phyloP scores from a whole-genome alignment of 1,140 invertebrate species.

The Microplitis mediator region DNA sequence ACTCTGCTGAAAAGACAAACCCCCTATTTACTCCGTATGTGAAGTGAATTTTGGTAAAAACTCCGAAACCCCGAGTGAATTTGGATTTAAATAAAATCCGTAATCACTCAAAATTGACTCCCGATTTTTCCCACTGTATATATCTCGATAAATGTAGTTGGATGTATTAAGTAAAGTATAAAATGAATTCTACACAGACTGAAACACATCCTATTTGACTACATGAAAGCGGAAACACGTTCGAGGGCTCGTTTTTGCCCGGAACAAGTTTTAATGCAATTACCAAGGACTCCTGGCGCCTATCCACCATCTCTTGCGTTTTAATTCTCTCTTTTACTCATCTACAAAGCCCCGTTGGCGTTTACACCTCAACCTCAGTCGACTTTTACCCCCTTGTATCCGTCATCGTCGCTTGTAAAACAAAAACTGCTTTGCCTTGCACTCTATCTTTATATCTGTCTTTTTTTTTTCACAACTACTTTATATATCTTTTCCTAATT shows the following conservation, averaged over 20 bases:
- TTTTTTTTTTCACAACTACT: not conserved
- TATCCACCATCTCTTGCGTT: slow-evolving; percentile 9
- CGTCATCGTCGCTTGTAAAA: not conserved
- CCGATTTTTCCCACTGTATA: no score
- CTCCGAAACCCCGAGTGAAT: no score
- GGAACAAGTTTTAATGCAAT: slow-evolving; percentile 54
- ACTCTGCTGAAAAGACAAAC: no score
- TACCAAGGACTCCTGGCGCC: slow-evolving; percentile 50
- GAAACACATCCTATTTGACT: not conserved
- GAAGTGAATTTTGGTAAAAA: no score
- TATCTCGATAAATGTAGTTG: not conserved
- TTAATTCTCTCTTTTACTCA: not conserved
- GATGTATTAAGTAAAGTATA: not conserved
- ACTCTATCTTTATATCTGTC: not conserved
- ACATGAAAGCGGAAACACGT: slow-evolving; percentile 19
- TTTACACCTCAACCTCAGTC: slow-evolving; percentile 16
- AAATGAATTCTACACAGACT: slow-evolving; percentile 10
- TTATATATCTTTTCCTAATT: not conserved
- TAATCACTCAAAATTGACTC: no score
- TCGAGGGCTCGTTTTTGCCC: slow-evolving; percentile 38
- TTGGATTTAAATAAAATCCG: no score
- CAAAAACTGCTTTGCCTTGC: not conserved
- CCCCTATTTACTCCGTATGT: no score
- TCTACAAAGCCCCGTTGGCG: not conserved
- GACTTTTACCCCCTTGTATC: slow-evolving; percentile 1